Percentiles rank a stretch among this genome's conserved stretches.
Conservation (phyloP, 2,888 invertebrate species). For the Lagria hirta region DNA sequence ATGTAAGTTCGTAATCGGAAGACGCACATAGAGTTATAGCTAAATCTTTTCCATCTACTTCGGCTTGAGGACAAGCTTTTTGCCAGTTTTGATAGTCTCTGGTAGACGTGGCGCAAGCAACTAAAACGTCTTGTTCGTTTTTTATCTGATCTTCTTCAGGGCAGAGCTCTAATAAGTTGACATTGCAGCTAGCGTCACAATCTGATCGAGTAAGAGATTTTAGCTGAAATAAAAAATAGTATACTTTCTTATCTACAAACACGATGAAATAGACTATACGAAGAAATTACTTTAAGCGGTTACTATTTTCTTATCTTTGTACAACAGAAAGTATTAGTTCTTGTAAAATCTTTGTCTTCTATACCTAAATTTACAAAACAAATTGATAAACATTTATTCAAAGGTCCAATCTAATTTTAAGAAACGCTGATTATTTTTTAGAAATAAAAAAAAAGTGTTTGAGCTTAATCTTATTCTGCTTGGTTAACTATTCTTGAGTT, state of each 20-base stretch:
- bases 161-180: slow-evolving; percentile 6
- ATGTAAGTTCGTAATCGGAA: slow-evolving; percentile 12
- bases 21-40: slow-evolving; percentile 6
- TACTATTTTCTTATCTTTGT: no score
- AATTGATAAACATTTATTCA: no score
- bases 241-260: no score
- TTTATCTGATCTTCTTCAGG: slow-evolving; percentile 10
- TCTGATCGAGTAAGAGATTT: slow-evolving; percentile 15
- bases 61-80: slow-evolving; percentile 8
- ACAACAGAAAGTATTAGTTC: no score
- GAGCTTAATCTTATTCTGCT: no score
- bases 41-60: slow-evolving; percentile 8
- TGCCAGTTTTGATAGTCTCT: slow-evolving; percentile 6
- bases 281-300: no score
- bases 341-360: no score
- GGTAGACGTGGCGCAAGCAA: slow-evolving; percentile 9
- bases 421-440: slow-evolving; percentile 1
- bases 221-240: slow-evolving; percentile 11
- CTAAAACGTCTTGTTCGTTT: slow-evolving; percentile 2
- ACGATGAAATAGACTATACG: no score
- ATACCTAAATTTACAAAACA: no score
- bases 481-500: no score
- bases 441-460: slow-evolving; percentile 1
- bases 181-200: slow-evolving; percentile 10
- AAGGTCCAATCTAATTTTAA: no score